Conservation (phyloP, 2,113 vertebrate species). For the Daboia siamensis region DNA sequence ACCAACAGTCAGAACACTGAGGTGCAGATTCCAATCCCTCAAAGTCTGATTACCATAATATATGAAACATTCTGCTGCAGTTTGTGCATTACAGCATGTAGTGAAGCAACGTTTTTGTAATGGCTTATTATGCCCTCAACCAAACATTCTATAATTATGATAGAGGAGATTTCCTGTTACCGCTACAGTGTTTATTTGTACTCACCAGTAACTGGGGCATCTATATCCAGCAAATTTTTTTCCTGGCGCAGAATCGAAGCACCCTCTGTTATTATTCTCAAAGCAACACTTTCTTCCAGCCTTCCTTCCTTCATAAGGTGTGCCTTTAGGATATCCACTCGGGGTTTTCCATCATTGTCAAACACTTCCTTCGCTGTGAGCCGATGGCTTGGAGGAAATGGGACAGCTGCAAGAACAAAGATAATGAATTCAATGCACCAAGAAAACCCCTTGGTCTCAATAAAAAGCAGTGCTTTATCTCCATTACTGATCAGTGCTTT, state of each 20-base stretch:
- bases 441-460: constrained; percentile 4
- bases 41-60: background rate
- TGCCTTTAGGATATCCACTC: constrained; percentile 96
- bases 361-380: constrained; percentile 98
- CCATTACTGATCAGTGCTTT: background rate
- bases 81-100: background rate
- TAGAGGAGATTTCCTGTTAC: background rate
- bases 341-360: constrained; percentile 93
- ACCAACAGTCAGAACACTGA: background rate
- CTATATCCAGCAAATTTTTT: constrained; percentile 97
- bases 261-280: constrained; percentile 94
- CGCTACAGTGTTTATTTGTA: background rate
- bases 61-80: background rate
- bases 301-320: constrained; percentile 98
- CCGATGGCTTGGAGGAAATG: constrained; percentile 95
- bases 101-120: background rate
- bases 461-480: constrained; percentile 27
- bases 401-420: constrained; percentile 80
- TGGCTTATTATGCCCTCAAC: background rate
- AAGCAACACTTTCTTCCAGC: constrained; percentile 91
- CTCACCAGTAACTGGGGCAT: constrained; percentile 96
- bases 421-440: constrained; percentile 31
- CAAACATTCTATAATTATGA: background rate
- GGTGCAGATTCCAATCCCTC: background rate
- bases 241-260: constrained; percentile 91